Evolutionary conservation across 2,888 invertebrate species (phyloP), one percentile per base, ranked within the genome.

Genomic region (Drosophila rubida): DNA sequence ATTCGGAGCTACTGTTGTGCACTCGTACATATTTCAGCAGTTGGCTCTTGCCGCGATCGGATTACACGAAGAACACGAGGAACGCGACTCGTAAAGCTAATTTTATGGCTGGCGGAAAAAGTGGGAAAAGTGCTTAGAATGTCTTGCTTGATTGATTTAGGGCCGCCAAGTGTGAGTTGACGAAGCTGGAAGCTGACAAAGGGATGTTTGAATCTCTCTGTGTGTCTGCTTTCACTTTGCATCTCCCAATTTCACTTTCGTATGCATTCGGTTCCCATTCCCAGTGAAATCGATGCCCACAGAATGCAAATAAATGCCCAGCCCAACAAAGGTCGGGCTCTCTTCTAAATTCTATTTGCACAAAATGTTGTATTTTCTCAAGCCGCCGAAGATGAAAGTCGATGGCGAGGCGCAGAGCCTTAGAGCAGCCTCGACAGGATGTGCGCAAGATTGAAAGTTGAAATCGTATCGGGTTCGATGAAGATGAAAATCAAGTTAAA

Each of bases 111-210:
- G 39, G 25, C 49, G 58, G 39, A 39, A 53, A 35, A 42, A 49
- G 14, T 25, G 42, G 11, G n/a, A 7, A 14, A 30, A 44, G 59
- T 65, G 69, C 58, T 69, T 62, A 9, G 57, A 72, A 70, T 67
- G 78, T 41, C 49, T 49, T 72, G 80, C 62, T 61, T 80, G 87
- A 87, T 87, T 87, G 87, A 87, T 87, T 87, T 87, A 87, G 69
- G 68, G 45, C 4, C 14, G 19, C 14, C 35, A 58, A 48, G 53
- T 75, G 70, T 30, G 42, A 62, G 32, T 19, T 27, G 27, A 86
- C 67, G 67, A 46, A n/a, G n/a, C 4, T 32, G 32, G n/a, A 7
- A n/a, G n/a, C 4, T 32, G 32, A 32, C 6, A n/a, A 35, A 30
- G 65, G 42, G 49, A 61, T 59, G 37, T 61, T 37, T 7, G 22